These are phyloP conservation scores for Formica exsecta DNA, from an alignment of 1,140 invertebrate species.

Conservation along the genomic window DNA sequence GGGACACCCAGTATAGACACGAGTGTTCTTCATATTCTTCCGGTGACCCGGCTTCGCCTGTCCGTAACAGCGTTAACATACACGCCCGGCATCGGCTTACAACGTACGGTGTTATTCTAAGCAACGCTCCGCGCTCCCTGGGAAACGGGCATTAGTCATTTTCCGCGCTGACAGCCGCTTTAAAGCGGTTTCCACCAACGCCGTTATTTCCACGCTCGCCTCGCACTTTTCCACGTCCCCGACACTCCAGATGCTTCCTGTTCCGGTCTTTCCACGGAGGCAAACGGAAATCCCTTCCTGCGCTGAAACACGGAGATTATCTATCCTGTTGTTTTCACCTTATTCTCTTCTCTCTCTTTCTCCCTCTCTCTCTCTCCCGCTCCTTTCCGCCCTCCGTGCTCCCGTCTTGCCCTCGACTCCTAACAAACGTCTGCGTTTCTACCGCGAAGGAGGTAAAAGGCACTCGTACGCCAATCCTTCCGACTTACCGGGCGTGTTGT, in stretches of 20 bases:
- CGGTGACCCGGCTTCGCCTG: conserved; percentile 12
- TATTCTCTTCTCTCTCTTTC: conserved; percentile 5
- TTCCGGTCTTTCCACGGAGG: conserved; percentile 36
- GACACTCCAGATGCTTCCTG: conserved; percentile 47
- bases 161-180: conserved; percentile 72
- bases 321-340: conserved; percentile 65
- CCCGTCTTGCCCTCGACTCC: not conserved
- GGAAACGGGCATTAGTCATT: conserved; percentile 76
- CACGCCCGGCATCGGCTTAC: conserved; percentile 62
- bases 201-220: conserved; percentile 70
- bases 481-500: conserved; percentile 55
- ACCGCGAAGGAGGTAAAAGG: conserved; percentile 47
- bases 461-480: conserved; percentile 56
- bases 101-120: conserved; percentile 72
- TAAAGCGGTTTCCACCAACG: conserved; percentile 70
- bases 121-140: conserved; percentile 49
- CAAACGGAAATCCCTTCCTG: conserved; percentile 52
- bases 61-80: conserved; percentile 54
- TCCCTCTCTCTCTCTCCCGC: no score
- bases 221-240: conserved; percentile 54
- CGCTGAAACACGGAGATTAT: conserved; percentile 61
- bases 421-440: conserved; percentile 35
- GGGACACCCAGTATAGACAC: not conserved
- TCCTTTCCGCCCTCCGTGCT: not conserved
- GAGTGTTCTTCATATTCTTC: conserved; percentile 35